Base-by-base conservation (phyloP, 2,888 invertebrate species). In the Acleris emargana region DNA sequence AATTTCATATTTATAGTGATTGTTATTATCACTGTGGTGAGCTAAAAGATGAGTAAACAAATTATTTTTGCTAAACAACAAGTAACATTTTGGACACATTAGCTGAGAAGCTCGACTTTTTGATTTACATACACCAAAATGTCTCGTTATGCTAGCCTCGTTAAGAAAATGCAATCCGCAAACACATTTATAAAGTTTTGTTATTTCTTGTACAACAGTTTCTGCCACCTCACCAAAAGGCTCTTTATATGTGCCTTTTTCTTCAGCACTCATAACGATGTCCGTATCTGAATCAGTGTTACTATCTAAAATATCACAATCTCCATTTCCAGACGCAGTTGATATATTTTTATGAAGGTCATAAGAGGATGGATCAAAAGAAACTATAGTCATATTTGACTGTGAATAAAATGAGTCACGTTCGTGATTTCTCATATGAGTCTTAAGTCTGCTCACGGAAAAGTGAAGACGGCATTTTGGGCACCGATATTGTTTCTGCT, bases 131-230 rank as follows among this genome's bases (percentile, higher is more conserved):
- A 68, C 73, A 42, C 72, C 73, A 9, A 69, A 64, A 75, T 88
- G 88, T 42, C 73, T 74, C 5, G 67, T 67, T 54, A 79, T 75
- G 69, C 76, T 78, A n/a, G 52, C 20, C 69, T 78, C 71, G 42
- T 82, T 77, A 58, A 86, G 67, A 73, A 83, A 89, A 74, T 87
- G 80, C 61, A 88, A 75, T 4, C 83, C 87, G 75, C 88, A 89
- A 4, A 62, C 58, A 71, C 88, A 89, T 76, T 82, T 86, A 71
- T 82, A 88, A 63, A 89, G 69, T 64, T 71, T 78, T 17, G 72
- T 76, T 42, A 42, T 63, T 62, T 75, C 62, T 62, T 75, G 67
- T 62, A 73, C 71, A 0, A 54, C 43, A 5, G 62, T 22, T 55
- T 59, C 54, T 43, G 25, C 32, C 11, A 16, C 59, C 50, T 9